These are phyloP conservation scores for Phrynocephalus guinanensis DNA, from an alignment of 2,797 vertebrate species.

Conservation along the genomic window DNA sequence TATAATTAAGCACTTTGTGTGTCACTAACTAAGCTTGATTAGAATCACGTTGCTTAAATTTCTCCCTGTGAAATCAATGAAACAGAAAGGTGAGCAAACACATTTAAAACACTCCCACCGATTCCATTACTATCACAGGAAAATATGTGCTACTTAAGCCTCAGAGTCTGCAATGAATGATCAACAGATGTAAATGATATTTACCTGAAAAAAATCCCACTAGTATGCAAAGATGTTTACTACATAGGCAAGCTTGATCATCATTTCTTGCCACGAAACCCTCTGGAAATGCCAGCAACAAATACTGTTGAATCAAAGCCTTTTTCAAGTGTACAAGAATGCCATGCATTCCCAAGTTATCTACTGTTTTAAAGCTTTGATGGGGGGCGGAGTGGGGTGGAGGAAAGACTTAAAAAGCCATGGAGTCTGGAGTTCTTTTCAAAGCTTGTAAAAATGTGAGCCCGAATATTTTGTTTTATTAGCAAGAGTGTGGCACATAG, in stretches of 20 bases:
- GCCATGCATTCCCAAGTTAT: conserved; percentile 74
- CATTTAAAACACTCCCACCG: background rate
- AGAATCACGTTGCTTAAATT: background rate
- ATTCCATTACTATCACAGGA: background rate
- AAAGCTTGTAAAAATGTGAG: conserved; percentile 76
- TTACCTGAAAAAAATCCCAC: conserved; percentile 34
- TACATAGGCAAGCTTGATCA: conserved; percentile 59
- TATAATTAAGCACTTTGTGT: background rate
- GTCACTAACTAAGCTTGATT: background rate
- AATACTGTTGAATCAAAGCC: conserved; percentile 67
- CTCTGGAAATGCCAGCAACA: conserved; percentile 45
- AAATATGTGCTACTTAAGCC: background rate
- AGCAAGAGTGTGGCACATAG: conserved; percentile 51
- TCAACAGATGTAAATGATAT: background rate
- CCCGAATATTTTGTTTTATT: conserved; percentile 76
- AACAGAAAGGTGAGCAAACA: background rate
- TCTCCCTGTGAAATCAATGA: background rate
- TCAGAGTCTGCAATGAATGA: background rate
- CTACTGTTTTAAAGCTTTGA: conserved; percentile 61
- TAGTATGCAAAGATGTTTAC: conserved; percentile 23
- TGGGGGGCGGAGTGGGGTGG: background rate
- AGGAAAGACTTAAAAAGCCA: conserved; percentile 54
- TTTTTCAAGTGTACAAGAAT: conserved; percentile 65
- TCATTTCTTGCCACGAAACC: conserved; percentile 48
- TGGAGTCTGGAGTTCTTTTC: conserved; percentile 72